Percentiles rank a stretch among this genome's conserved stretches.
These are phyloP conservation scores for Vanacampus margaritifer DNA, from an alignment of 2,113 vertebrate genomes.

Conservation along the genomic window DNA sequence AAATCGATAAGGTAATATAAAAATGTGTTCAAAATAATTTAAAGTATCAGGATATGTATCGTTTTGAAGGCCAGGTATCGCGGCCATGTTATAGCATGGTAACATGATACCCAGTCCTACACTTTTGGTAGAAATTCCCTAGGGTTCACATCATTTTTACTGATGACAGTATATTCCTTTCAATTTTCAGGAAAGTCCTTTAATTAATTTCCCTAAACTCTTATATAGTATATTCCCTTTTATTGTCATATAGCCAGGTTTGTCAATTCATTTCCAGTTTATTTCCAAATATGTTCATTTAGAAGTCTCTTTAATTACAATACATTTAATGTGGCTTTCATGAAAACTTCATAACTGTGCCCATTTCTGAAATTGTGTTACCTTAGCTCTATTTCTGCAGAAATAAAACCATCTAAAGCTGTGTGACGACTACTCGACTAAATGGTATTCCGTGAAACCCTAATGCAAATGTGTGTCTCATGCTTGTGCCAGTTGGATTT, in stretches of 20 bases:
- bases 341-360: background rate
- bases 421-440: slow-evolving; percentile 25
- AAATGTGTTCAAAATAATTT: no score
- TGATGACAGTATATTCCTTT: no score
- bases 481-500: slow-evolving; percentile 39
- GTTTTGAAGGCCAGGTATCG: no score
- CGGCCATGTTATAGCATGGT: no score
- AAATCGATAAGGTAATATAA: no score
- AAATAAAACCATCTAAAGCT: slow-evolving; percentile 33
- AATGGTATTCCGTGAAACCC: slow-evolving; percentile 40
- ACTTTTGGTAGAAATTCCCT: no score
- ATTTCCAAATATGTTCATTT: background rate
- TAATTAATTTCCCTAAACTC: background rate
- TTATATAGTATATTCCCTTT: background rate
- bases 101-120: no score
- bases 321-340: background rate
- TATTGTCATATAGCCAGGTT: background rate
- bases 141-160: no score
- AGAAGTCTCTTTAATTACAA: background rate
- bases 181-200: background rate
- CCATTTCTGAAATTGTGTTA: background rate
- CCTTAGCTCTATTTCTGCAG: slow-evolving; percentile 13
- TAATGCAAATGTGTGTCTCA: background rate
- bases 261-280: background rate
- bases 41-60: no score